Conservation (phyloP, 2,797 vertebrate species). For the Thunnus albacares region DNA sequence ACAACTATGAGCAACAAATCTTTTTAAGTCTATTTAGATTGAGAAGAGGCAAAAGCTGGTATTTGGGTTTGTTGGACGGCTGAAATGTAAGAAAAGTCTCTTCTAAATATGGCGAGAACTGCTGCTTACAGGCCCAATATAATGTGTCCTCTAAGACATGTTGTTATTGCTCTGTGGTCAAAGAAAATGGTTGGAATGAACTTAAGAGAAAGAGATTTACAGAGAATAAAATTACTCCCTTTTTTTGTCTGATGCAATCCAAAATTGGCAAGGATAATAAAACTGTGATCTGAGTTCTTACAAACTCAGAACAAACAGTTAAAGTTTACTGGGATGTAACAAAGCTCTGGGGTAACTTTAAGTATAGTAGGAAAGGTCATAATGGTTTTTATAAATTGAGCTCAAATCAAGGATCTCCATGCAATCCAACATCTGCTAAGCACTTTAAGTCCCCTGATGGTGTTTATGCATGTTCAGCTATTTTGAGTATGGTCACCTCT, state of each 20-base stretch:
- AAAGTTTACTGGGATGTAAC: not conserved
- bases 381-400: constrained; percentile 12
- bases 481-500: constrained; percentile 17
- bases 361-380: constrained; percentile 13
- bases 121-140: not conserved
- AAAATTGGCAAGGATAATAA: not conserved
- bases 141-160: not conserved
- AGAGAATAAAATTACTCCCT: not conserved
- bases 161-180: not conserved
- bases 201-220: not conserved
- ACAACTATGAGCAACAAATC: not conserved
- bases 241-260: not conserved
- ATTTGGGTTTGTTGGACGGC: not conserved
- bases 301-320: not conserved
- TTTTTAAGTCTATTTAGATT: not conserved
- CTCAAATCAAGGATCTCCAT: constrained; percentile 11
- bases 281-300: not conserved
- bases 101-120: not conserved
- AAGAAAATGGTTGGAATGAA: not conserved
- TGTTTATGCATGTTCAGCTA: constrained; percentile 29
- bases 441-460: constrained; percentile 21
- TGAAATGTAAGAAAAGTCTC: not conserved
- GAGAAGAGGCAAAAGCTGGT: not conserved
- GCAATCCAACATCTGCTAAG: constrained; percentile 37
- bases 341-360: not conserved